A percentile compares a stretch with the other conserved stretches of the same genome.
Conservation (phyloP, 2,797 vertebrate species). For the Myotis daubentonii region DNA sequence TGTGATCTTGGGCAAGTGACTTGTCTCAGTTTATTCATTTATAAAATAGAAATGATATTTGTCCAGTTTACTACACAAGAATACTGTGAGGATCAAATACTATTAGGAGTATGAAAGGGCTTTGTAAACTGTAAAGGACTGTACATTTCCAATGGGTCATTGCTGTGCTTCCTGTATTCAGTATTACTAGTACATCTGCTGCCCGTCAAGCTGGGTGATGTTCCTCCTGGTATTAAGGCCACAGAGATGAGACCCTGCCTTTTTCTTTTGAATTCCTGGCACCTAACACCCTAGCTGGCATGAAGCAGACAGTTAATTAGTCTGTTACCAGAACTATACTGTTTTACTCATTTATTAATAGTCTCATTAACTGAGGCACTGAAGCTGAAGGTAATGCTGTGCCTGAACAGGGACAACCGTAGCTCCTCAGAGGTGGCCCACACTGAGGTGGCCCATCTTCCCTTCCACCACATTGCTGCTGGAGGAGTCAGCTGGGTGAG, state of each 20-base stretch:
- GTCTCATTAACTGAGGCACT: neutral
- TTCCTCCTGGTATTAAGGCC: neutral
- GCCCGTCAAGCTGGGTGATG: neutral
- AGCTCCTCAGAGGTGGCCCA: neutral
- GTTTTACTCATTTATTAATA: neutral
- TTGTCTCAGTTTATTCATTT: neutral
- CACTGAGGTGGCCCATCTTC: neutral
- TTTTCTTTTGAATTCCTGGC: neutral
- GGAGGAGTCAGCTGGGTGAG: neutral
- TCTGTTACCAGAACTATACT: neutral
- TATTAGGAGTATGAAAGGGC: neutral
- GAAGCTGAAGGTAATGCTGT: neutral
- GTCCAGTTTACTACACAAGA: neutral
- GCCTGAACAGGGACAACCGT: neutral
- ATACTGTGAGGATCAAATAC: neutral
- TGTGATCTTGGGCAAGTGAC: neutral
- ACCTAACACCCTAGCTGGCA: neutral
- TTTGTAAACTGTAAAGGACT: neutral
- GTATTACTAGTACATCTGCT: neutral
- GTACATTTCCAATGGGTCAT: neutral
- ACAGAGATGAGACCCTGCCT: neutral
- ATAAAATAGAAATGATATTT: neutral
- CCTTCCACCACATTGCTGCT: neutral
- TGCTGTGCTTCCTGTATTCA: neutral
- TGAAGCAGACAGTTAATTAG: neutral